phyloP scores from a whole-genome alignment of 2,888 invertebrate genomes.

The Tromatobia lineatoria region DNA sequence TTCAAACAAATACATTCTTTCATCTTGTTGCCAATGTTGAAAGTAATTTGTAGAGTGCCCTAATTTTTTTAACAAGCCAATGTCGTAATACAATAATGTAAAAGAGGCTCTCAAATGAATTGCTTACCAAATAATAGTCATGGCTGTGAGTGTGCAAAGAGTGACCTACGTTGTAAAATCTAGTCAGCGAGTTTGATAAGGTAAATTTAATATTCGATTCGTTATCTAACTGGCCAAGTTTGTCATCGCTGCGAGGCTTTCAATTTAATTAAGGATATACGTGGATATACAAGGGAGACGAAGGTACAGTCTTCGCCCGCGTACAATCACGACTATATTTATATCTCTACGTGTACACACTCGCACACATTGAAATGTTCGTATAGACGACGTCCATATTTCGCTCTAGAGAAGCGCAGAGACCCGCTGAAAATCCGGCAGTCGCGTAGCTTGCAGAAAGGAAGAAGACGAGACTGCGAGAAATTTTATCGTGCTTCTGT shows the following conservation, averaged over 20 bases:
- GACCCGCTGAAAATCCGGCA: constrained; percentile 11
- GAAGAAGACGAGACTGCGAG: constrained; percentile 40
- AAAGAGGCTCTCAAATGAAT: background rate
- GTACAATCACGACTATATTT: background rate
- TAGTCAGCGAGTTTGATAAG: constrained; percentile 66
- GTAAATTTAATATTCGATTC: constrained; percentile 74
- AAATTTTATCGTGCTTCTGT: constrained; percentile 58
- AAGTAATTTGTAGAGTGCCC: too few relatives aligned
- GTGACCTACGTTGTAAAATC: constrained; percentile 50
- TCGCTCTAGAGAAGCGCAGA: background rate
- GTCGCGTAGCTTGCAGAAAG: background rate
- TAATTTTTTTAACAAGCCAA: too few relatives aligned
- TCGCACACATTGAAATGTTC: background rate
- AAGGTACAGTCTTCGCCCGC: background rate
- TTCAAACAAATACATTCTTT: too few relatives aligned
- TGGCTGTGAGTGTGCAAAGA: constrained; percentile 1
- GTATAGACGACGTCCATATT: constrained; percentile 12
- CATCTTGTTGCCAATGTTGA: too few relatives aligned
- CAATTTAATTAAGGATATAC: constrained; percentile 68
- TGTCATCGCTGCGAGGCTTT: constrained; percentile 62
- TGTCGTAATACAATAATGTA: background rate
- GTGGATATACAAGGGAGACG: constrained; percentile 26
- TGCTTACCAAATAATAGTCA: constrained; percentile 9
- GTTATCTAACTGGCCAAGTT: constrained; percentile 65
- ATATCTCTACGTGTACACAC: background rate